These are phyloP conservation scores for Unio delphinus DNA, from an alignment of 2,888 invertebrate genomes.

Conservation along the genomic window DNA sequence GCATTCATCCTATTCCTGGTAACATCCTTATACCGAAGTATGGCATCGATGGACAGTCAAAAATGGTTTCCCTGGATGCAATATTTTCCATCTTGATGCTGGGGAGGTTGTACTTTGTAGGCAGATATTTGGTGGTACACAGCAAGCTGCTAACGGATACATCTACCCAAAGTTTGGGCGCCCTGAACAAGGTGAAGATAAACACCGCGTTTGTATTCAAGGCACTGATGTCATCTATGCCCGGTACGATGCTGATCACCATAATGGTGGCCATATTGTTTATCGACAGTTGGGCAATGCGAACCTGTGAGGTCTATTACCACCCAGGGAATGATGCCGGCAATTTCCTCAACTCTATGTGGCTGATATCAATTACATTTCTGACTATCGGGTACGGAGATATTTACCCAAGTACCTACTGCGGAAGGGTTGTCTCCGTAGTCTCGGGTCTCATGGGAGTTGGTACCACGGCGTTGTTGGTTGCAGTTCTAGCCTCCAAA, in stretches of 20 bases:
- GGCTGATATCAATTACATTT: conserved; percentile 60
- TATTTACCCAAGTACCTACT: conserved; percentile 52
- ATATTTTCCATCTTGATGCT: conserved; percentile 58
- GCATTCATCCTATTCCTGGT: conserved; percentile 54
- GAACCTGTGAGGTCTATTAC: conserved; percentile 57
- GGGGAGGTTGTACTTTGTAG: conserved; percentile 48
- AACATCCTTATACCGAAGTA: conserved; percentile 34
- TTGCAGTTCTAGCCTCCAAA: conserved; percentile 60
- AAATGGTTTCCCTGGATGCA: conserved; percentile 48
- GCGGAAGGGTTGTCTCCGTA: conserved; percentile 57
- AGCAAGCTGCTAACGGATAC: conserved; percentile 51
- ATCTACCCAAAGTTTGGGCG: conserved; percentile 58
- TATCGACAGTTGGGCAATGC: conserved; percentile 54
- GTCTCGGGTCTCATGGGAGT: conserved; percentile 60
- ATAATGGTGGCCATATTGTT: conserved; percentile 51
- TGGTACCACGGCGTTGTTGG: conserved; percentile 56
- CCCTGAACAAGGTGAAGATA: conserved; percentile 59
- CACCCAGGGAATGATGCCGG: conserved; percentile 41
- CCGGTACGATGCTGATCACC: conserved; percentile 50
- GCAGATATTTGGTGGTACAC: conserved; percentile 55
- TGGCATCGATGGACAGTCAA: conserved; percentile 33
- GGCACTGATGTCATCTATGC: conserved; percentile 57
- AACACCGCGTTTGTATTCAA: conserved; percentile 61
- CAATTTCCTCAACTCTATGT: conserved; percentile 50
- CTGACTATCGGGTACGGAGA: conserved; percentile 62